A percentile compares a stretch with the other conserved stretches of the same genome.
phyloP scores from a whole-genome alignment of 2,888 invertebrate genomes.

The Agrotis ipsilon region DNA sequence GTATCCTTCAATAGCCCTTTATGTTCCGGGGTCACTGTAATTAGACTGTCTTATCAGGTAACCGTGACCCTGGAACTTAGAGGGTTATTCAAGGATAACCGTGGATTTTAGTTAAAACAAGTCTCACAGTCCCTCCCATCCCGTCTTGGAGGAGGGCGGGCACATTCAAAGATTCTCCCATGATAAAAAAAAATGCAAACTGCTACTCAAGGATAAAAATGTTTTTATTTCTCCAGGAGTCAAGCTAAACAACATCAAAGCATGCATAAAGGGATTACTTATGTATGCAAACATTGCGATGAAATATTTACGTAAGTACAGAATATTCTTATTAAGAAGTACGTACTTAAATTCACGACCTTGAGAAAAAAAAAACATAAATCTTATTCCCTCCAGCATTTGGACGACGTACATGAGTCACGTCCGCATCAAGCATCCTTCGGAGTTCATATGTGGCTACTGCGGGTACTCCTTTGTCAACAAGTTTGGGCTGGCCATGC shows the following conservation, averaged over 20 bases:
- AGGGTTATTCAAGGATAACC: too few species aligned
- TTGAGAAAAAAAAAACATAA: background rate
- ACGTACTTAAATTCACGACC: too few species aligned
- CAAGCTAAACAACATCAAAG: slow-evolving; percentile 87
- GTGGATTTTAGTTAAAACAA: too few species aligned
- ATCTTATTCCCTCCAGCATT: slow-evolving; percentile 70
- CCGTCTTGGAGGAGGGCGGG: too few species aligned
- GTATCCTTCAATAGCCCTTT: too few species aligned
- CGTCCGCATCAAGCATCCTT: slow-evolving; percentile 88
- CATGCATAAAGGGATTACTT: slow-evolving; percentile 87
- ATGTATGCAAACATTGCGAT: slow-evolving; percentile 86
- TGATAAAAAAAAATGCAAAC: too few species aligned
- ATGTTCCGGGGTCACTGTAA: too few species aligned
- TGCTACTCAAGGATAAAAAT: background rate
- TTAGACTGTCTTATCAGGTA: too few species aligned
- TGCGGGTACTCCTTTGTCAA: slow-evolving; percentile 89
- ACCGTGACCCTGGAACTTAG: too few species aligned
- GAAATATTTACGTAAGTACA: slow-evolving; percentile 85
- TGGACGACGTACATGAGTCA: slow-evolving; percentile 88
- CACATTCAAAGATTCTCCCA: too few species aligned
- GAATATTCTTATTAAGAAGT: background rate
- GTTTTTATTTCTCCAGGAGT: slow-evolving; percentile 72
- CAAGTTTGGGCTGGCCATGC: slow-evolving; percentile 85
- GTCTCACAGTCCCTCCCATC: too few species aligned
- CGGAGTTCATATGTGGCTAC: slow-evolving; percentile 85